Conservation (phyloP, 2,113 vertebrate genomes). For the Canis aureus region DNA sequence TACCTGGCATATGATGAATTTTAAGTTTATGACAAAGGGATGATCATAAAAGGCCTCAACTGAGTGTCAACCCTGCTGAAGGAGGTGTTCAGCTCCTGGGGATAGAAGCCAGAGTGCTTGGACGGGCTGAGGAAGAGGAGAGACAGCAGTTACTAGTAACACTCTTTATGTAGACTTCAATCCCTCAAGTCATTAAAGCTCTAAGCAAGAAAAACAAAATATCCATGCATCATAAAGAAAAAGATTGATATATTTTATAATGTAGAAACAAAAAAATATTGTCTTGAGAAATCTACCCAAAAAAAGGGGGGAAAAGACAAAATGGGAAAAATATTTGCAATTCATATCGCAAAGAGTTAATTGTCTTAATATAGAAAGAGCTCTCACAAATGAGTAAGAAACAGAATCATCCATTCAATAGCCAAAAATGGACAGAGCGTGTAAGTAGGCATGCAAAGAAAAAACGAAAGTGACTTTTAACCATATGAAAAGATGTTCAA, state of each 20-base stretch:
- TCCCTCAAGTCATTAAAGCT: neutral
- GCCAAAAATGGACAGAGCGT: neutral
- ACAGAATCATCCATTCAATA: neutral
- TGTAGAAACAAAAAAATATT: neutral
- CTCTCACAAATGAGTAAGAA: slow-evolving; percentile 41
- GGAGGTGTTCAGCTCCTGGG: neutral
- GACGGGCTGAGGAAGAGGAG: neutral
- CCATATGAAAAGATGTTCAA: slow-evolving; percentile 24
- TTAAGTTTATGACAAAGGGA: neutral
- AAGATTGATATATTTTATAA: neutral
- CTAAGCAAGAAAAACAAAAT: slow-evolving; percentile 14
- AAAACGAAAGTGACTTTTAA: slow-evolving; percentile 14
- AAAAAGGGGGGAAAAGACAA: neutral
- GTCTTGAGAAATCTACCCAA: neutral
- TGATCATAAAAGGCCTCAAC: neutral
- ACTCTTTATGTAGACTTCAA: neutral
- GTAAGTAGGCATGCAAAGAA: neutral
- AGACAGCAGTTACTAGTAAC: neutral
- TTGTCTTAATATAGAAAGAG: slow-evolving; percentile 58
- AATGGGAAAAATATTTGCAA: slow-evolving; percentile 40
- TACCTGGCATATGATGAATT: neutral
- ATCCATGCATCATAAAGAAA: neutral
- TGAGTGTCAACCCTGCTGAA: neutral
- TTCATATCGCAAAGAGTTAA: slow-evolving; percentile 50
- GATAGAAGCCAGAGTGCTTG: neutral